Percentiles rank a stretch among this genome's conserved stretches.
Evolutionary conservation across 1,140 invertebrate species (phyloP).

Genomic region (Lucilia cuprina): DNA sequence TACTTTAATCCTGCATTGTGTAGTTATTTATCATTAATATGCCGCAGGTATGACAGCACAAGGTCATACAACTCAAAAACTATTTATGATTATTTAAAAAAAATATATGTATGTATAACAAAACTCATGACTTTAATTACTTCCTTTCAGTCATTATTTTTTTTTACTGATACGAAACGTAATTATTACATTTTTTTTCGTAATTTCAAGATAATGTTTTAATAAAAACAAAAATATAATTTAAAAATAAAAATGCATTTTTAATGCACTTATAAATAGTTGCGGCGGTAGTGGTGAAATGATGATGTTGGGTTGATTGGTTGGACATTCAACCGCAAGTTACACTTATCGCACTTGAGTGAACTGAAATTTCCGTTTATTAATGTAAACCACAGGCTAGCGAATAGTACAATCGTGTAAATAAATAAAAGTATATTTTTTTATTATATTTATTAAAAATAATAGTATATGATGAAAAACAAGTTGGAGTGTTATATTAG

Average conservation of each 20-base stretch:
- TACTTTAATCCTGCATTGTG: too few species aligned
- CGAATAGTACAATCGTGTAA: not conserved
- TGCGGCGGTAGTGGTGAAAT: not conserved
- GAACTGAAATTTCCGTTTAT: not conserved
- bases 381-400: not conserved
- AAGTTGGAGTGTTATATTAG: too few species aligned
- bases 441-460: not conserved
- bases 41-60: too few species aligned
- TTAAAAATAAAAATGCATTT: not conserved
- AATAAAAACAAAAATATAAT: not conserved
- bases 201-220: not conserved
- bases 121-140: not conserved
- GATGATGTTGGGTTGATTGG: not conserved
- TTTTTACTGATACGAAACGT: not conserved
- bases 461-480: not conserved
- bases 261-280: not conserved
- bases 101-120: not conserved
- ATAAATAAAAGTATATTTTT: not conserved
- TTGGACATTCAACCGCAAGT: not conserved
- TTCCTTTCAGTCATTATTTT: not conserved
- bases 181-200: not conserved
- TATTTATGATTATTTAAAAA: too few species aligned
- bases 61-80: too few species aligned
- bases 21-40: too few species aligned
- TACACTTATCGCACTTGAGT: not conserved